These are phyloP conservation scores for Bombyx mandarina DNA, from an alignment of 1,140 invertebrate genomes.

Conservation along the genomic window DNA sequence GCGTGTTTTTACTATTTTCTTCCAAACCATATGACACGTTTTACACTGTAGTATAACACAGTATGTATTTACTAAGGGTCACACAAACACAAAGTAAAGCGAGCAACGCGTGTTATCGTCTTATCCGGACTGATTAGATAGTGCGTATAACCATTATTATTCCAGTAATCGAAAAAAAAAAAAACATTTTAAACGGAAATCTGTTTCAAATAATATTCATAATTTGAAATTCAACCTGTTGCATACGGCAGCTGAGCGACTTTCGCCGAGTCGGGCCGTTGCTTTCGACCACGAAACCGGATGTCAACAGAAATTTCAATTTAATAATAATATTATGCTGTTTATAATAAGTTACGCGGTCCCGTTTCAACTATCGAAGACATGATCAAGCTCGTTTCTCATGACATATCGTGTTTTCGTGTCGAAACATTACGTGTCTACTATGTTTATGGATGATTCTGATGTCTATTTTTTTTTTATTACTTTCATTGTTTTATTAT, in stretches of 20 bases:
- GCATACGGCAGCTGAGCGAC: conserved; percentile 5
- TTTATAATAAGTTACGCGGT: too few relatives aligned
- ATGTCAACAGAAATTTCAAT: conserved; percentile 4
- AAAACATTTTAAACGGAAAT: conserved; percentile 14
- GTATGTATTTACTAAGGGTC: conserved; percentile 14
- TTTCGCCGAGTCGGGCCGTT: conserved; percentile 9
- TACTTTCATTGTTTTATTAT: too few relatives aligned
- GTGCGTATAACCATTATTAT: conserved; percentile 38
- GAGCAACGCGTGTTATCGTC: conserved; percentile 25
- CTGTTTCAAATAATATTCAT: too few relatives aligned
- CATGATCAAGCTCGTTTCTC: too few relatives aligned
- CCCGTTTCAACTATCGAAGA: too few relatives aligned
- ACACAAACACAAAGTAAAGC: conserved; percentile 28
- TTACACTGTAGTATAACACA: conserved; percentile 12
- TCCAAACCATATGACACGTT: conserved; percentile 11
- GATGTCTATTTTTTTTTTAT: too few relatives aligned
- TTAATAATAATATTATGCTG: not conserved
- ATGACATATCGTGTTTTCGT: too few relatives aligned
- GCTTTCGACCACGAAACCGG: conserved; percentile 5
- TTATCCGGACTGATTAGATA: conserved; percentile 52
- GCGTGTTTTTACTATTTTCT: conserved; percentile 15
- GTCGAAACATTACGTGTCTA: too few relatives aligned
- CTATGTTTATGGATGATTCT: too few relatives aligned
- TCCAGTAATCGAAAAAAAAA: conserved; percentile 40
- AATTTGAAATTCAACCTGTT: conserved; percentile 11